Conservation (phyloP, 2,797 vertebrate species). For the Etheostoma nigrum region DNA sequence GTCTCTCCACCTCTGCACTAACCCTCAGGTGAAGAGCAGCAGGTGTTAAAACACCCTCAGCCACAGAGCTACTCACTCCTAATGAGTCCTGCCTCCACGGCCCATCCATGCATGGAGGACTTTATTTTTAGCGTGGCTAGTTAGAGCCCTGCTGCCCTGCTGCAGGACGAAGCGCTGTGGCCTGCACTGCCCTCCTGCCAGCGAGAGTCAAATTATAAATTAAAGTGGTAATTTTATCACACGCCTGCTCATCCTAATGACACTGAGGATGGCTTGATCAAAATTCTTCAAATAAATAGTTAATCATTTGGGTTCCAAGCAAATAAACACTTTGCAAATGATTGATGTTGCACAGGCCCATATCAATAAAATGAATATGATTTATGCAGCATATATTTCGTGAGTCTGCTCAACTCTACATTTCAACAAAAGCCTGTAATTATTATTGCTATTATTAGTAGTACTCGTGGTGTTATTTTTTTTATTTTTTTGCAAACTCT, state of each 20-base stretch:
- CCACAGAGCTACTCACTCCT: conserved; percentile 80
- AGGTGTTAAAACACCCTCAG: conserved; percentile 87
- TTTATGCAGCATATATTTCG: conserved; percentile 27
- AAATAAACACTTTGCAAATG: conserved; percentile 28
- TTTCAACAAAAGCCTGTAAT: conserved; percentile 35
- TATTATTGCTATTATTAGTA: conserved; percentile 62
- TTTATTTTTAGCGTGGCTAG: conserved; percentile 88
- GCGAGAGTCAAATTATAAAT: conserved; percentile 65
- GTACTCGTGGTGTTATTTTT: conserved; percentile 66
- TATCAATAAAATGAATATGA: conserved; percentile 34
- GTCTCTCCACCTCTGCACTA: conserved; percentile 73
- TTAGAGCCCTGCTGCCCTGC: conserved; percentile 86
- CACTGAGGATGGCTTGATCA: conserved; percentile 25
- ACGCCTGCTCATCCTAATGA: conserved; percentile 48
- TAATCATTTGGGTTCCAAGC: conserved; percentile 14
- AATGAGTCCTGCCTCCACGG: conserved; percentile 78
- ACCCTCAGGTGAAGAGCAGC: conserved; percentile 83
- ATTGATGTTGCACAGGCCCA: conserved; percentile 4
- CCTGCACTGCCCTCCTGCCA: conserved; percentile 59
- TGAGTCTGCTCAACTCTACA: conserved; percentile 14
- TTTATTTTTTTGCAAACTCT: conserved; percentile 67
- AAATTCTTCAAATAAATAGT: conserved; percentile 19
- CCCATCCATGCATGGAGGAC: conserved; percentile 73
- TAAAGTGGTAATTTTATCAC: conserved; percentile 68
- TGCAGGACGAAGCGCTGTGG: conserved; percentile 49